Conservation (phyloP, 2,888 invertebrate species). For the Tetragonula carbonaria region DNA sequence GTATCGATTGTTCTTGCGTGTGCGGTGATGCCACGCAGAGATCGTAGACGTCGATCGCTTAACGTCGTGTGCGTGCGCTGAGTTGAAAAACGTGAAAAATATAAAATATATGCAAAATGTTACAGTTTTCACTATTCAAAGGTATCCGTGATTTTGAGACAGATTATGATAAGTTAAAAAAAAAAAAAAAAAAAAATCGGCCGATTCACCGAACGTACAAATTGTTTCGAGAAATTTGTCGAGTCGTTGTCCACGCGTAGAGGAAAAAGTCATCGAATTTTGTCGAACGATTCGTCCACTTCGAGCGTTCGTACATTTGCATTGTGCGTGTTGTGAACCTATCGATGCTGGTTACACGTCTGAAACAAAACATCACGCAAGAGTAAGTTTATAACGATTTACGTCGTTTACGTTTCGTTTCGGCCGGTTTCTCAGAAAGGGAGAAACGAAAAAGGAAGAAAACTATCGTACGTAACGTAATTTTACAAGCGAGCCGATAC, state of each 20-base stretch:
- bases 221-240: background rate
- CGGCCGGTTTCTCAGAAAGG: too few species aligned
- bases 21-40: too few species aligned
- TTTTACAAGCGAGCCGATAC: constrained; percentile 85
- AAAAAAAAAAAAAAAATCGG: constrained; percentile 83
- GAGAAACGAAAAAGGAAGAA: too few species aligned
- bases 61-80: background rate
- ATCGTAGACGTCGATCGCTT: too few species aligned
- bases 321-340: constrained; percentile 89
- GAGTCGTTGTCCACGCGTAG: constrained; percentile 77
- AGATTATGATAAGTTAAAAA: constrained; percentile 87
- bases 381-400: too few species aligned
- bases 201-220: constrained; percentile 84
- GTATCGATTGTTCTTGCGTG: too few species aligned
- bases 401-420: too few species aligned
- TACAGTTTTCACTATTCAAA: constrained; percentile 84
- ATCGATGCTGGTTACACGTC: constrained; percentile 85
- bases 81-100: background rate
- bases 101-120: constrained; percentile 35
- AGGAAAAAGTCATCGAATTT: constrained; percentile 83
- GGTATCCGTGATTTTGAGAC: constrained; percentile 87
- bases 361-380: too few species aligned
- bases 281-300: constrained; percentile 85
- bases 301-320: constrained; percentile 85
- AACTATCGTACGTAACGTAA: background rate